A percentile compares a stretch with the other conserved stretches of the same genome.
Evolutionary conservation across 2,113 vertebrate species (phyloP).

Genomic region (Boleophthalmus pectinirostris): DNA sequence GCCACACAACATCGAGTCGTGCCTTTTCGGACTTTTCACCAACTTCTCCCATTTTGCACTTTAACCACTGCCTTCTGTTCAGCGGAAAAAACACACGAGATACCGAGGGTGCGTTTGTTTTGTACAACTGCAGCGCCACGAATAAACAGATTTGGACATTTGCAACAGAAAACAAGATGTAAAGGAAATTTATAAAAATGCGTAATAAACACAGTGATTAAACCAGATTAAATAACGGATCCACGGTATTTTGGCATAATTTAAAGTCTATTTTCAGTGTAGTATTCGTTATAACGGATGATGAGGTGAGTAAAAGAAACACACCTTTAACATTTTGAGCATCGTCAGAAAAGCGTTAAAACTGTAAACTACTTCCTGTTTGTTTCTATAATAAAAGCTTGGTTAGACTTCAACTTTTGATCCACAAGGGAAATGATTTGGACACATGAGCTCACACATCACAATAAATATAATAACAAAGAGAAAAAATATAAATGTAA

Average conservation of each 20-base stretch:
- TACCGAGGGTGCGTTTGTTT: neutral
- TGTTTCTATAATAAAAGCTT: neutral
- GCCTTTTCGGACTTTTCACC: neutral
- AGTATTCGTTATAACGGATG: neutral
- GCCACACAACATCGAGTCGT: slow-evolving; percentile 41
- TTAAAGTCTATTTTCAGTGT: neutral
- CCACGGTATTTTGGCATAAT: neutral
- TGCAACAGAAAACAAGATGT: neutral
- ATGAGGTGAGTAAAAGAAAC: neutral
- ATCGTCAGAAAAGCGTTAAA: neutral
- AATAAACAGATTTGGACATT: neutral
- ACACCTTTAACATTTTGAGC: neutral
- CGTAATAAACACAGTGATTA: too few species aligned
- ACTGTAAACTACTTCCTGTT: neutral
- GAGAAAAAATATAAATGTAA: too few species aligned
- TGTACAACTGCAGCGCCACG: accelerated
- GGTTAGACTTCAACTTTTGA: too few species aligned
- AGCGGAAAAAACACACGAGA: slow-evolving; percentile 1
- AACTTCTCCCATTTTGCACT: slow-evolving; percentile 49
- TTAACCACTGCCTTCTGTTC: accelerated
- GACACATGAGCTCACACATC: too few species aligned
- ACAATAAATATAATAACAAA: too few species aligned
- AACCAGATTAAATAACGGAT: neutral
- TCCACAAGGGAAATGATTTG: too few species aligned
- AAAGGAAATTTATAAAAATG: neutral